Base-by-base conservation (phyloP, 2,113 vertebrate genomes). In the Montifringilla adamsi region DNA sequence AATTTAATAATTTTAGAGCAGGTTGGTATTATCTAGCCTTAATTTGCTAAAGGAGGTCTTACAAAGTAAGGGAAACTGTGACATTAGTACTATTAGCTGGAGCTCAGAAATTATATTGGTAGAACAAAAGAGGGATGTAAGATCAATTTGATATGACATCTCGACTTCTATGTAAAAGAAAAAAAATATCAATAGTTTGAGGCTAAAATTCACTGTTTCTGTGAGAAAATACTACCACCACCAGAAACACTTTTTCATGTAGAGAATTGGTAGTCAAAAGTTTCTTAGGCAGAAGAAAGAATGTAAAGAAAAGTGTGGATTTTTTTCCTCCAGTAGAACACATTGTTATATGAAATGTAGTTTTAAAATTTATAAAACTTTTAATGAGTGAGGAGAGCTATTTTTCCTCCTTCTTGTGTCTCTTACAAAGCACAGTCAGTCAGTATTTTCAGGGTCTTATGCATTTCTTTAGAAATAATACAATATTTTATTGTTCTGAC, bases 1-100 rank as follows among this genome's bases (percentile, higher is more conserved):
- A 35, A 50, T 87, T 77, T 83, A 95, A 90, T 75, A 75, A 41
- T 93, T 94, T 89, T 89, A 79, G 22, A 88, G 11, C 24, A 72
- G 24, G 27, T 74, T 89, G 37, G 37, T 94, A 75, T 90, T 81
- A 85, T 84, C 86, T 89, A 75, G 59, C 46, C 59, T 85, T 46
- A 76, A 10, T 68, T 94, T 95, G 22, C 39, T 70, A 74, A 94
- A 80, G 44, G 55, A 55, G 14, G 14, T 73, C 50, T 93, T 83
- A 63, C 3, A 60, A 78, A 67, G 4, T 30, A 22, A 41, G 37
- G 49, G 49, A 64, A 94, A 23, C 33, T 63, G 26, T 60, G 41
- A 64, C 47, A 31, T 12, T 44, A 47, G 14, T 22, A 58, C 14
- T 64, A 5, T 77, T 89, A 59, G 33, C 22, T 50, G 47, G 39